Evolutionary conservation across 2,888 invertebrate species (phyloP), one percentile per base, ranked within the genome.

Genomic region (Tetanocera ferruginea): DNA sequence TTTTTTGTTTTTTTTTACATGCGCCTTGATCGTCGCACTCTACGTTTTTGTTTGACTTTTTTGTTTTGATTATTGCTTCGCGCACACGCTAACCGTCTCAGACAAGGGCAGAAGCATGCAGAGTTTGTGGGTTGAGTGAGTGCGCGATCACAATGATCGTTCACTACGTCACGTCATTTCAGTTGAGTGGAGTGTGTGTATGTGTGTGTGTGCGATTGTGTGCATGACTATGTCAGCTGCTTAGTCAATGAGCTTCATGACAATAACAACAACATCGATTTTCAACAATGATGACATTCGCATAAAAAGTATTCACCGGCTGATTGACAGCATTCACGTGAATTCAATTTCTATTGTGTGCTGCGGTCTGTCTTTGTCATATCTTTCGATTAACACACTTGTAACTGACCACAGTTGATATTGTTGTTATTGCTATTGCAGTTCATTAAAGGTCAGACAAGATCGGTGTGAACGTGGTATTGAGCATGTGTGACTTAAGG

Each of bases 31-130:
- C 19, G 60, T 69, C 25, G 23, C 31, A 34, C 23, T 52, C 19
- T 19, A 67, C 60, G 52, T 37, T 57, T 62, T 19, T 55, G 76
- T 84, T 86, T 28, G 64, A 28, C 51, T 75, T 19, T 79, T 80
- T 80, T 87, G 86, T 87, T 87, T 86, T 87, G 86, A 84, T 87
- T 85, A 81, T 81, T 80, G 83, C 78, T 84, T 83, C 81, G 81
- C 82, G 82, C 83, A 80, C 81, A 77, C 71, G 67, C 51, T 51
- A 31, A 19, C 6, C 70, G 23, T 34, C 55, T 52, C 34, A 17
- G 2, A 62, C 64, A 49, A 62, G 11, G 28, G 37, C n/a, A 37
- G 43, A 43, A 11, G 43, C 43, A 43, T 23, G 31, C 9, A 23
- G 6, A 43, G 14, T 19, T 60, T 67, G 67, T 67, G 31, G 25